These are phyloP conservation scores for Muscidifurax raptorellus DNA, from an alignment of 1,140 invertebrate species.

Conservation along the genomic window DNA sequence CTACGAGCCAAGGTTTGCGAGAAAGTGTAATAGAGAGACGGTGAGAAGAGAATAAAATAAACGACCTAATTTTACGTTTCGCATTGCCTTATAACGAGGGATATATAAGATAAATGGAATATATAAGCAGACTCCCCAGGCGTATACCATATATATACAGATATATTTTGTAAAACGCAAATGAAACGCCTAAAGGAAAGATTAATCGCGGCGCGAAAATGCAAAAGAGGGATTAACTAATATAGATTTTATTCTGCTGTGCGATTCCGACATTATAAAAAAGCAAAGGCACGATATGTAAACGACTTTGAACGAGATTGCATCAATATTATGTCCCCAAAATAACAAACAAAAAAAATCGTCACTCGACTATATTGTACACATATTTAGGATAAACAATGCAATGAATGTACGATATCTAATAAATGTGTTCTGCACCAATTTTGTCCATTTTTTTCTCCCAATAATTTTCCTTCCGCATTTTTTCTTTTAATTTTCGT, in stretches of 20 bases:
- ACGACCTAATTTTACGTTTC: slow-evolving; percentile 44
- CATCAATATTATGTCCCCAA: slow-evolving; percentile 46
- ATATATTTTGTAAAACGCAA: slow-evolving; percentile 47
- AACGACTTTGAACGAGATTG: slow-evolving; percentile 32
- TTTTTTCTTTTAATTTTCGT: background rate
- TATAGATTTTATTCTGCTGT: slow-evolving; percentile 30
- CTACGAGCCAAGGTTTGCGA: background rate
- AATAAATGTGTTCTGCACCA: slow-evolving; percentile 59
- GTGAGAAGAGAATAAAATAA: background rate
- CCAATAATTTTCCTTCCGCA: background rate
- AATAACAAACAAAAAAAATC: slow-evolving; percentile 35
- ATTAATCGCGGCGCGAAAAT: background rate
- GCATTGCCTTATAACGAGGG: slow-evolving; percentile 36
- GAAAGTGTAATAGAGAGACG: background rate
- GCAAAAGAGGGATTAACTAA: background rate
- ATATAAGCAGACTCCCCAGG: background rate
- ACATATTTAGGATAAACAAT: slow-evolving; percentile 55
- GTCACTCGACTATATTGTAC: slow-evolving; percentile 53
- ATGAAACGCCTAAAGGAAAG: slow-evolving; percentile 40
- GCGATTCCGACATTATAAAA: slow-evolving; percentile 32
- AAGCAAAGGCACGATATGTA: slow-evolving; percentile 26
- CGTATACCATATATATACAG: slow-evolving; percentile 15
- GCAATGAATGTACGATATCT: slow-evolving; percentile 59
- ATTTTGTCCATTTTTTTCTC: background rate
- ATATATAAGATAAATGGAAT: slow-evolving; percentile 25